Percentiles rank a stretch among this genome's conserved stretches.
phyloP scores from a whole-genome alignment of 23 tunicate genomes.

The Diplosoma virens region DNA sequence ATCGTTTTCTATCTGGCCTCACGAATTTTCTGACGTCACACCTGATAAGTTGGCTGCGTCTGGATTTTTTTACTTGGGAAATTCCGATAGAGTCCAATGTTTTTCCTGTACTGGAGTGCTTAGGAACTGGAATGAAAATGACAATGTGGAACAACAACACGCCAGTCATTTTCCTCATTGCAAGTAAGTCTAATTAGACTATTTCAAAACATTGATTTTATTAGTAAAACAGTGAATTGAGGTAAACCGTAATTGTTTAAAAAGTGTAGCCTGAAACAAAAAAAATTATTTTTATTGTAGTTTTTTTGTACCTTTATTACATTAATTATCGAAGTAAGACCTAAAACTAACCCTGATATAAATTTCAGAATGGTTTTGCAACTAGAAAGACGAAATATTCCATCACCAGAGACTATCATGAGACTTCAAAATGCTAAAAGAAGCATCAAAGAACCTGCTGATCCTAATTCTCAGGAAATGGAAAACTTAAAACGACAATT shows the following conservation, averaged over 20 bases:
- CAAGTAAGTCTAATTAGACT: too few species aligned
- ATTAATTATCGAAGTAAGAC: too few species aligned
- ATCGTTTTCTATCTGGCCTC: conserved; percentile 23
- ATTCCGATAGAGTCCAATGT: conserved; percentile 33
- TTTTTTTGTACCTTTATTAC: too few species aligned
- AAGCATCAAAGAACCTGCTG: not conserved
- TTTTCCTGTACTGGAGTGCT: conserved; percentile 34
- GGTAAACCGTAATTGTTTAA: too few species aligned
- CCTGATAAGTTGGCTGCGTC: not conserved
- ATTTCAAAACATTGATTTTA: too few species aligned
- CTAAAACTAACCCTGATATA: too few species aligned
- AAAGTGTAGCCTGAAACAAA: too few species aligned
- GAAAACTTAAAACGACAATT: not conserved
- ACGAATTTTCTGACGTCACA: not conserved
- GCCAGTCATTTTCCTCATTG: conserved; percentile 1
- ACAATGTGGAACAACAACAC: conserved; percentile 13
- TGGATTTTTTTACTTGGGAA: conserved; percentile 30
- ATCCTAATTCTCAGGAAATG: not conserved
- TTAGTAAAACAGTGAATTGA: too few species aligned
- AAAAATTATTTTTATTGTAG: too few species aligned
- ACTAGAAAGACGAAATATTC: not conserved
- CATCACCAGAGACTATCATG: not conserved
- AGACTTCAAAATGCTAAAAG: not conserved
- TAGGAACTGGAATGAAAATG: conserved; percentile 8
- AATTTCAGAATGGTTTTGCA: conserved; percentile 16